These are phyloP conservation scores for Heliconius ismenius DNA, from an alignment of 2,888 invertebrate genomes.

Conservation along the genomic window DNA sequence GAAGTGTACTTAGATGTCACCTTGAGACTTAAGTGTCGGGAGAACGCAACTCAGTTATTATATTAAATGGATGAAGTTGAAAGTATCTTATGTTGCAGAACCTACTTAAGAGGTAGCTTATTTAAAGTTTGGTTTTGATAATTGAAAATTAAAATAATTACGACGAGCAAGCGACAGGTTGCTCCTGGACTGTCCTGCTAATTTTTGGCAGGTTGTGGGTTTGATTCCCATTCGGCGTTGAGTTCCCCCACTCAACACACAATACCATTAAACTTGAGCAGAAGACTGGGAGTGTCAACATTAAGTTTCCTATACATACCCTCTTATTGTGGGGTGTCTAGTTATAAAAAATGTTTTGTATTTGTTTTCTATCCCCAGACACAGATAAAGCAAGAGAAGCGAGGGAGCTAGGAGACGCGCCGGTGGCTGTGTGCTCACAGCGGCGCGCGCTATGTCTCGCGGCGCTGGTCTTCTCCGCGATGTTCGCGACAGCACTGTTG, in stretches of 20 bases:
- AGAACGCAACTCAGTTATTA: neutral
- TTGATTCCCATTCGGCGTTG: neutral
- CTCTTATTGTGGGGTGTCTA: neutral
- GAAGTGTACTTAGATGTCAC: constrained; percentile 19
- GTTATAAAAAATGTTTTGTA: neutral
- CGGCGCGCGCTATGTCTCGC: constrained; percentile 91
- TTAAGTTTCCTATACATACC: neutral
- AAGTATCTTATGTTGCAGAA: neutral
- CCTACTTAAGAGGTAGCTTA: neutral
- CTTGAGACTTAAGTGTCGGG: neutral
- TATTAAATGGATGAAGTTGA: neutral
- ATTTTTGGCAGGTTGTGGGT: neutral
- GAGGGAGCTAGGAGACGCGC: constrained; percentile 71
- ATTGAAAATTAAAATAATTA: too few species aligned
- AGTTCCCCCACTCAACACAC: neutral
- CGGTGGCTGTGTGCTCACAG: constrained; percentile 93
- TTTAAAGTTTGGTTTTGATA: neutral
- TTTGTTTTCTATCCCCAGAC: constrained; percentile 53
- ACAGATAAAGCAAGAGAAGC: constrained; percentile 75
- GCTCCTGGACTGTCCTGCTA: too few species aligned
- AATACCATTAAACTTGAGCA: neutral
- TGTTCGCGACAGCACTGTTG: constrained; percentile 91
- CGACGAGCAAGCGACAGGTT: too few species aligned
- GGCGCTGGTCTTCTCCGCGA: constrained; percentile 88
- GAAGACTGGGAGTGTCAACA: neutral